These are phyloP conservation scores for Metopia argyrocephala DNA, from an alignment of 2,888 invertebrate genomes.

Conservation along the genomic window DNA sequence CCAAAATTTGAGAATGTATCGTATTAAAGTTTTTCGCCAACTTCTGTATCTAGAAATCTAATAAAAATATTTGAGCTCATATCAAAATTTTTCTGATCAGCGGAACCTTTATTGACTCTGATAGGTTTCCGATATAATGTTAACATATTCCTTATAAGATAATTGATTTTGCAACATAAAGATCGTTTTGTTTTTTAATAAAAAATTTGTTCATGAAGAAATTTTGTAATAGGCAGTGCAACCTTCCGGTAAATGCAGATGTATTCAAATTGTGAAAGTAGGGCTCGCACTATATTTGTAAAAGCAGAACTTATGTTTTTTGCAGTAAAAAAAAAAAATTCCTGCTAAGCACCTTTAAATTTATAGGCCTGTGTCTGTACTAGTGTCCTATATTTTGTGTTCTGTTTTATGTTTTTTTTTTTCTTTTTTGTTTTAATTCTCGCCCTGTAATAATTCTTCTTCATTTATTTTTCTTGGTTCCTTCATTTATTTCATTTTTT, in stretches of 20 bases:
- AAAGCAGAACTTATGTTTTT: constrained; percentile 11
- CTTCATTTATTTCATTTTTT: too few species aligned
- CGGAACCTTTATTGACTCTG: constrained; percentile 98
- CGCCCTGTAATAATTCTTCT: not conserved
- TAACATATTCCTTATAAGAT: constrained; percentile 99
- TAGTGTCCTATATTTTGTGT: not conserved
- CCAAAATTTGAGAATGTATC: constrained; percentile 99
- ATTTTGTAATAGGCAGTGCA: too few species aligned
- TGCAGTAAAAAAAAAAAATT: too few species aligned
- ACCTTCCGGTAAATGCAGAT: too few species aligned
- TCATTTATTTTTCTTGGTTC: not conserved
- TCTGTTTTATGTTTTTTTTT: not conserved
- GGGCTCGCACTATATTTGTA: too few species aligned
- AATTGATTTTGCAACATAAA: too few species aligned
- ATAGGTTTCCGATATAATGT: constrained; percentile 99
- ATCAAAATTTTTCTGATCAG: constrained; percentile 99
- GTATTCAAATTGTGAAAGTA: too few species aligned
- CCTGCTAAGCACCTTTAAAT: constrained; percentile 28
- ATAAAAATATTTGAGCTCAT: constrained; percentile 99
- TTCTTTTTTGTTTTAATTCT: not conserved
- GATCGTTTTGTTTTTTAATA: too few species aligned
- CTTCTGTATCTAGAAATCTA: constrained; percentile 99
- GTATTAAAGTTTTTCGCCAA: constrained; percentile 98
- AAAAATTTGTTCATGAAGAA: too few species aligned
- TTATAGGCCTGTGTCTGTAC: constrained; percentile 13